Percentiles rank a stretch among this genome's conserved stretches.
phyloP scores from a whole-genome alignment of 2,888 invertebrate genomes.

The Eupithecia inturbata region DNA sequence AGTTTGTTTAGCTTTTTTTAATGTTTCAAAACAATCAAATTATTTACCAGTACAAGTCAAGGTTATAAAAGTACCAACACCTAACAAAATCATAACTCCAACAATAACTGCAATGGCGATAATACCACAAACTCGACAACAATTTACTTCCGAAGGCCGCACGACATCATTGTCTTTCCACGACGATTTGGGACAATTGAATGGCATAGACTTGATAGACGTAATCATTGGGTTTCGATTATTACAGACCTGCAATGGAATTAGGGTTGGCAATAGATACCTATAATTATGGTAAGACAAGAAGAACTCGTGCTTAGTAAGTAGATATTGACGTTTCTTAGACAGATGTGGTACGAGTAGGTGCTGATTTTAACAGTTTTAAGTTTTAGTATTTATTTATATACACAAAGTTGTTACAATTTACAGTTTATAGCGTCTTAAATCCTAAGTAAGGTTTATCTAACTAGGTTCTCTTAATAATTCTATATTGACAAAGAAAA shows the following conservation, averaged over 20 bases:
- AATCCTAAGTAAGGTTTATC: too few relatives aligned
- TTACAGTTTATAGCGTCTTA: too few relatives aligned
- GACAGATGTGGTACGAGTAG: too few relatives aligned
- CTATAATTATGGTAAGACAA: slow-evolving; percentile 51
- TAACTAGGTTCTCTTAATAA: too few relatives aligned
- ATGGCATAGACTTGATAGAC: slow-evolving; percentile 62
- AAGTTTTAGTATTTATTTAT: too few relatives aligned
- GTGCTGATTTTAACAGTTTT: too few relatives aligned
- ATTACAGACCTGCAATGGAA: slow-evolving; percentile 38
- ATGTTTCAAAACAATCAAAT: too few relatives aligned
- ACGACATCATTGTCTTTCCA: slow-evolving; percentile 60
- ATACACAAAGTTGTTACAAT: too few relatives aligned
- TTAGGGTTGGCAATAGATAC: slow-evolving; percentile 24
- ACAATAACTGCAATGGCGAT: slow-evolving; percentile 29
- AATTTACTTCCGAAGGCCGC: slow-evolving; percentile 54
- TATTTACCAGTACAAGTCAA: slow-evolving; percentile 10
- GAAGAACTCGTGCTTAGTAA: not conserved
- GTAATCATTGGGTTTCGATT: slow-evolving; percentile 73
- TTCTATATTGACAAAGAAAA: too few relatives aligned
- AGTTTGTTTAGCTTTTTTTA: too few relatives aligned
- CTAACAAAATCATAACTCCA: not conserved
- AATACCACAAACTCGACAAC: slow-evolving; percentile 32
- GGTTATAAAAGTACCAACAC: not conserved
- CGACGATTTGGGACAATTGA: slow-evolving; percentile 72
- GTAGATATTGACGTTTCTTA: too few relatives aligned